Percentiles rank a stretch among this genome's conserved stretches.
phyloP scores from a whole-genome alignment of 2,888 invertebrate species.

The Cyclophora punctaria region DNA sequence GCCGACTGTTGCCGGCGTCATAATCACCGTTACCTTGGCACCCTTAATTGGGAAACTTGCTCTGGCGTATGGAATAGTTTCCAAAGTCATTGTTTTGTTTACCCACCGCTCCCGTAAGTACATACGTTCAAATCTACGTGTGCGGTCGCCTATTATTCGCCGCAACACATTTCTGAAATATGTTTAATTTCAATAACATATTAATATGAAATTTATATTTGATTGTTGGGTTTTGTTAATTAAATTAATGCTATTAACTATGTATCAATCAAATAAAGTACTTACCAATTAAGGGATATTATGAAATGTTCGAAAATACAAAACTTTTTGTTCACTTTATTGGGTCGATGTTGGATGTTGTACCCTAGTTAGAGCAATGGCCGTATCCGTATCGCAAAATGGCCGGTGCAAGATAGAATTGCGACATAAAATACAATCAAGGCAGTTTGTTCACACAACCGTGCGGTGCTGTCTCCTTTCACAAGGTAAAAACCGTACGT shows the following conservation, averaged over 20 bases:
- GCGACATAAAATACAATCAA: slow-evolving; percentile 5
- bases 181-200: too few species aligned
- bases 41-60: slow-evolving; percentile 35
- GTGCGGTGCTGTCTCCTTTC: slow-evolving; percentile 1
- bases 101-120: slow-evolving; percentile 2
- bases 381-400: not conserved
- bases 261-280: too few species aligned
- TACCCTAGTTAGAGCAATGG: slow-evolving; percentile 4
- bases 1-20: slow-evolving; percentile 14
- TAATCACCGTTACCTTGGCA: slow-evolving; percentile 25
- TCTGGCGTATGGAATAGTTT: slow-evolving; percentile 24
- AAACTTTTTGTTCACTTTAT: too few species aligned
- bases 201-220: too few species aligned
- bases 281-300: too few species aligned
- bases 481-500: slow-evolving; percentile 15
- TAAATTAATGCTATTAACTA: too few species aligned
- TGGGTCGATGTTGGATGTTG: not conserved
- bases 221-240: too few species aligned
- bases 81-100: slow-evolving; percentile 35
- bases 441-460: slow-evolving; percentile 2
- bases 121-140: too few species aligned
- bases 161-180: too few species aligned
- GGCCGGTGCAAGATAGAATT: not conserved
- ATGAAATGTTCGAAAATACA: too few species aligned
- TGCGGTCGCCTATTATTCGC: too few species aligned